These are phyloP conservation scores for Cololabis saira DNA, from an alignment of 2,113 vertebrate species.

Conservation along the genomic window DNA sequence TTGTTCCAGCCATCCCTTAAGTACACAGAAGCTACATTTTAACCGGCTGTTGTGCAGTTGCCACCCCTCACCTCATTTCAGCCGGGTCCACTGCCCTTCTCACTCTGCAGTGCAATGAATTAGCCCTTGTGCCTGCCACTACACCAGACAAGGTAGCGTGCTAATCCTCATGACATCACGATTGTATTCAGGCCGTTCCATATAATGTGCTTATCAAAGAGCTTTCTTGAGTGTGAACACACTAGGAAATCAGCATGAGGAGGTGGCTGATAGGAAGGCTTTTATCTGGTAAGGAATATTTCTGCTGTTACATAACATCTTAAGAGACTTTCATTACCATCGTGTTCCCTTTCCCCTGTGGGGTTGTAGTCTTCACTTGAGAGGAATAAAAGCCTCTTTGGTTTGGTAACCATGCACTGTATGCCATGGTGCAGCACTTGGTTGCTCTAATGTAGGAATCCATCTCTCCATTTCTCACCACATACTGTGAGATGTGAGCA, in stretches of 20 bases:
- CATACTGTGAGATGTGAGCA: constrained; percentile 36
- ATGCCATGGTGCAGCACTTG: constrained; percentile 16
- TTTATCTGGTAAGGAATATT: constrained; percentile 78
- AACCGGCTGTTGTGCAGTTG: constrained; percentile 8
- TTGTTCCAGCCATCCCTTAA: constrained; percentile 24
- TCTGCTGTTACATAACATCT: constrained; percentile 76
- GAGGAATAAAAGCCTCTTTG: constrained; percentile 60
- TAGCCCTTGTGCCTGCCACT: constrained; percentile 58
- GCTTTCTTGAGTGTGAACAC: constrained; percentile 70
- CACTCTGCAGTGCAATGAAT: constrained; percentile 58
- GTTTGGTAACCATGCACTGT: constrained; percentile 36
- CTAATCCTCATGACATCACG: constrained; percentile 80
- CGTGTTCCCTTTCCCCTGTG: constrained; percentile 55
- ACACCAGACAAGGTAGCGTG: constrained; percentile 73
- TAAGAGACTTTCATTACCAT: constrained; percentile 63
- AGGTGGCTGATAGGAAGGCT: constrained; percentile 71
- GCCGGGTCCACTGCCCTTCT: constrained; percentile 33
- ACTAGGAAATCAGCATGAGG: constrained; percentile 70
- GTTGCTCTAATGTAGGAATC: constrained; percentile 28
- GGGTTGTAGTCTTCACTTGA: constrained; percentile 58
- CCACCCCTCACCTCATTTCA: constrained; percentile 43
- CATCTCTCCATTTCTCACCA: constrained; percentile 26
- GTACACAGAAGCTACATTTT: constrained; percentile 34
- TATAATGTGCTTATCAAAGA: constrained; percentile 80
- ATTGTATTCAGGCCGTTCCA: constrained; percentile 76